A percentile compares a stretch with the other conserved stretches of the same genome.
phyloP scores from a whole-genome alignment of 2,888 invertebrate species.

The Cryptophagus acutangulus region DNA sequence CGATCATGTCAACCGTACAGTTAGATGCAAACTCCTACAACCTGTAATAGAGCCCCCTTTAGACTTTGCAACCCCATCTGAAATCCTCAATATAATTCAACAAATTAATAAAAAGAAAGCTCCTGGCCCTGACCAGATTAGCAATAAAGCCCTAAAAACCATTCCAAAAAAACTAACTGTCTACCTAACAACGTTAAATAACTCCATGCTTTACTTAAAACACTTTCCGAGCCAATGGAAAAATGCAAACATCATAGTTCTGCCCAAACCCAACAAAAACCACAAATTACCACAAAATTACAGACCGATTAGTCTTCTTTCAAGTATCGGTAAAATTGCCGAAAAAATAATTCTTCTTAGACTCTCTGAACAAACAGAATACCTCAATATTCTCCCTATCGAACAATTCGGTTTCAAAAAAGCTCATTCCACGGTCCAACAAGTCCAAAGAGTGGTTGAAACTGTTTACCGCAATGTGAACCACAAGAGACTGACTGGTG shows the following conservation, averaged over 20 bases:
- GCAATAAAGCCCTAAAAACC: slow-evolving; percentile 9
- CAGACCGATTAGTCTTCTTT: slow-evolving; percentile 12
- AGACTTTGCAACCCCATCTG: slow-evolving; percentile 1
- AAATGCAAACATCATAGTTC: slow-evolving; percentile 7
- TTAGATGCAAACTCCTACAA: no score
- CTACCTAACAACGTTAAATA: not conserved
- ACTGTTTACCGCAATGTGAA: not conserved
- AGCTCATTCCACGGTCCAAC: not conserved
- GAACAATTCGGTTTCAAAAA: not conserved
- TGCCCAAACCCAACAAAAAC: slow-evolving; percentile 10
- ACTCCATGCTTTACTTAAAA: not conserved
- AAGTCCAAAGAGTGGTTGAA: not conserved
- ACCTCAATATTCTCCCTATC: not conserved
- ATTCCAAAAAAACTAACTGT: slow-evolving; percentile 17
- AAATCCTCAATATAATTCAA: not conserved
- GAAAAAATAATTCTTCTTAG: not conserved
- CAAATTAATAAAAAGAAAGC: slow-evolving; percentile 2
- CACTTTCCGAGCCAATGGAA: slow-evolving; percentile 9
- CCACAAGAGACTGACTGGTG: not conserved
- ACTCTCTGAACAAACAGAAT: not conserved
- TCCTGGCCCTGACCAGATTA: slow-evolving; percentile 9
- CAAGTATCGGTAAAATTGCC: not conserved
- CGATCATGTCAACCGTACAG: no score
- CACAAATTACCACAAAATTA: slow-evolving; percentile 8
- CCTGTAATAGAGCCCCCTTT: no score